Base-by-base conservation (phyloP, 2,888 invertebrate genomes). In the Ormyrus thymus region DNA sequence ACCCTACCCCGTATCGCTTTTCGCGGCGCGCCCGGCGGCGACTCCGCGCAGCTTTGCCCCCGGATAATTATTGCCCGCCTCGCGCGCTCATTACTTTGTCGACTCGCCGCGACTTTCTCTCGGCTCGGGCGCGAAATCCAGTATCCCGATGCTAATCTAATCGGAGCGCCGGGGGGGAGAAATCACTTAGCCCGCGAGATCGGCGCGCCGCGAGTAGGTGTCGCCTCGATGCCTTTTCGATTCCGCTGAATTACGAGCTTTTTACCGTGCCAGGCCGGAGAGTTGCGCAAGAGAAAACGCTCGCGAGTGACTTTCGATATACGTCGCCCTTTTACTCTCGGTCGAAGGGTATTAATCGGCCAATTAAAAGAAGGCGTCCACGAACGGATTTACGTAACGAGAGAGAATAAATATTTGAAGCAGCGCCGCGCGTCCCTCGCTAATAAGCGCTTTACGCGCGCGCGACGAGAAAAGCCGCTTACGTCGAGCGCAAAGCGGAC, bases 81-180 rank as follows among this genome's bases (percentile, higher is more conserved):
- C 48, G 8, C 53, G 29, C 13, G 29, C 74, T 48, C 11, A 65
- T 75, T 75, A 75, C 8, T 68, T 75, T 75, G 74, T 75, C 29
- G 29, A 29, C 29, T 29, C 8, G 48, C 4, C 8, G 15, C 7
- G 29, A 15, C 74, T 74, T 71, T 71, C 71, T 70, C 70, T 59
- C 59, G 64, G 29, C 58, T 48, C 10, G 51, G 10, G 13, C 58
- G 58, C 58, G 58, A 70, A 70, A 70, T 59, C 65, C 74, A 48
- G 62, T 58, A 29, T 2, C 45, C 58, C 53, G 75, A 75, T 75
- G 45, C 51, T 59, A 66, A 74, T 74, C 66, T 66, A 74, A 74
- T 74, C 66, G 43, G 61, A n/a, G 61, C 55, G 50, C 4, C 15
- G 43, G 4, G 15, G 29, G 29, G 29, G 1, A 29, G 29, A 29